Evolutionary conservation across 2,113 vertebrate species (phyloP), one percentile per base, ranked within the genome.

Genomic region (Clarias macrocephalus): DNA sequence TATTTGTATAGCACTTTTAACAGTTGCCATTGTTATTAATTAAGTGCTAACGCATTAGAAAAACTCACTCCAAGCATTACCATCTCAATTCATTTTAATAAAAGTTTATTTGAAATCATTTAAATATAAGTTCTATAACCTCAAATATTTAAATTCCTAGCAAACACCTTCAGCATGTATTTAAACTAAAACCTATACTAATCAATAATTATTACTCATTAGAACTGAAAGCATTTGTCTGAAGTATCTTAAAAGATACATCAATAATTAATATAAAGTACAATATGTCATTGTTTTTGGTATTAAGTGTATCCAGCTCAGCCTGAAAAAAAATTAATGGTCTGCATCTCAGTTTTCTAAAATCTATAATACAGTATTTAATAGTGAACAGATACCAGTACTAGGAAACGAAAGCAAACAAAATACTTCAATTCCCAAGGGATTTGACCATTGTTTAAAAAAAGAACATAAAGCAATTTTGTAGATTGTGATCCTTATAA

Each of bases 401-500:
- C 18, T 12, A n/a, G 0, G 2, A 63, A 62, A 33, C 5, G n/a
- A 28, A 57, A n/a, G 28, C 25, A 81, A 81, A 81, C 28, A 25
- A 54, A 82, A n/a, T 66, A 1, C 62, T 79, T 54, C 25, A 86
- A 87, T 87, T 87, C 86, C 80, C 86, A 52, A 83, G 86, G 80
- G 86, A 87, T 83, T 87, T 87, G 86, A 65, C 68, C 42, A 66
- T 65, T 63, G 80, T 28, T 62, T 59, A 37, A 86, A 82, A 87
- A 21, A 54, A 18, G 2, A 19, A 19, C 8, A 63, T 37, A 21
- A 28, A 76, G 7, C 28, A 37, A 42, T 80, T 56, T 56, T 16
- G 25, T 3, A 54, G 1, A 12, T 76, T 79, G 52, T 80, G 54
- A 8, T 52, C 8, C 8, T 60, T 23, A 12, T 21, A 23, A 16